These are phyloP conservation scores for Mesochorus sp. DNA, from an alignment of 2,888 invertebrate genomes.

Conservation along the genomic window DNA sequence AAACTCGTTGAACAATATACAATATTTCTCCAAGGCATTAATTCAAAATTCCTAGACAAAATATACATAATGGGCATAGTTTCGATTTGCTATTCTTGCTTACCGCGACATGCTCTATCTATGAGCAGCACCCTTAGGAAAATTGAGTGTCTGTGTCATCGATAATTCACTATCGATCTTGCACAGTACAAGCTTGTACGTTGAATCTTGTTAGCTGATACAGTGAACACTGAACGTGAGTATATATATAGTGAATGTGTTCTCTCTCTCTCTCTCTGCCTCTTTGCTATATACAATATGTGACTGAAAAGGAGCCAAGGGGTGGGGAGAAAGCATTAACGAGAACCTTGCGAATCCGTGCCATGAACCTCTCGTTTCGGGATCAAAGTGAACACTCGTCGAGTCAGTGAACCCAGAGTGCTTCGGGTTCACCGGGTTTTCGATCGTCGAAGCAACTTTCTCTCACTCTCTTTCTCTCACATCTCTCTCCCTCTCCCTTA, in stretches of 20 bases:
- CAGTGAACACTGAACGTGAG: conserved; percentile 29
- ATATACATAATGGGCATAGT: too few relatives aligned
- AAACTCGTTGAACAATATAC: too few relatives aligned
- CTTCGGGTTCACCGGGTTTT: conserved; percentile 61
- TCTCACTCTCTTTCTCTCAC: not conserved
- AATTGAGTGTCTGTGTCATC: conserved; percentile 62
- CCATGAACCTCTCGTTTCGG: conserved; percentile 61
- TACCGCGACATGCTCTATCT: conserved; percentile 33
- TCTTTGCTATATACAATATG: conserved; percentile 3
- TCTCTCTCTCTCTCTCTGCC: not conserved
- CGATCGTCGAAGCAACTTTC: conserved; percentile 40
- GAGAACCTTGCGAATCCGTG: conserved; percentile 58
- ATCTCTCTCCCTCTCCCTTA: too few relatives aligned
- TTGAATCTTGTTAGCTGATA: conserved; percentile 59
- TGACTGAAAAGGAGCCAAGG: not conserved
- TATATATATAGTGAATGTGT: conserved; percentile 12
- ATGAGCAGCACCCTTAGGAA: conserved; percentile 49
- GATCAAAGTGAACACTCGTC: conserved; percentile 66
- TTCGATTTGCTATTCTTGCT: conserved; percentile 13
- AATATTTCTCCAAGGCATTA: too few relatives aligned
- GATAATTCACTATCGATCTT: conserved; percentile 61
- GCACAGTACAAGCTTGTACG: conserved; percentile 22
- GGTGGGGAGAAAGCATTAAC: conserved; percentile 33
- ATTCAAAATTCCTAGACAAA: too few relatives aligned
- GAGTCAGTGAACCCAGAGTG: conserved; percentile 63